Evolutionary conservation across 1,140 invertebrate genomes (phyloP).

Genomic region (Megalopta genalis): DNA sequence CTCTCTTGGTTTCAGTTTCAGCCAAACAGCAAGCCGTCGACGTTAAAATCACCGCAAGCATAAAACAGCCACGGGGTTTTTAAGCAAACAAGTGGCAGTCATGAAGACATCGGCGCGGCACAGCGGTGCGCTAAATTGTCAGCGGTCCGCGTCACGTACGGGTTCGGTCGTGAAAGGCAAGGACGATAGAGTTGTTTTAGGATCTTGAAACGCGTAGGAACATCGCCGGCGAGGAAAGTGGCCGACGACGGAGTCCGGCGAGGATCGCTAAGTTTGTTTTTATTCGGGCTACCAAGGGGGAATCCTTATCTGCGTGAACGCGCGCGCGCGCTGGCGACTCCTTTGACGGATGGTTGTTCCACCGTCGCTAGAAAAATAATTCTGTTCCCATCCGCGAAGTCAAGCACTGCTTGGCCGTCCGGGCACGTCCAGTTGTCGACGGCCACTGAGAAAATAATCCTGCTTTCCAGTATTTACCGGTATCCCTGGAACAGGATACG

Average conservation of each 20-base stretch:
- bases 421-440: slow-evolving; percentile 61
- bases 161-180: slow-evolving; percentile 6
- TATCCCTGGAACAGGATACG: slow-evolving; percentile 45
- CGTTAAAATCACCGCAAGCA: too few species aligned
- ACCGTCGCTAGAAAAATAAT: slow-evolving; percentile 63
- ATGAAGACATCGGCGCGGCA: slow-evolving; percentile 18
- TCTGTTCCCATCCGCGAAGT: slow-evolving; percentile 35
- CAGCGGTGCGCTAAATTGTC: slow-evolving; percentile 20
- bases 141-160: slow-evolving; percentile 6
- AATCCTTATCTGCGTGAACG: slow-evolving; percentile 37
- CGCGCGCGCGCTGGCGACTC: slow-evolving; percentile 46
- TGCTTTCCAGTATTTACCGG: slow-evolving; percentile 69
- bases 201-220: slow-evolving; percentile 36
- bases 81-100: background rate
- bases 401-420: slow-evolving; percentile 53
- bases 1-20: too few species aligned
- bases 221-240: slow-evolving; percentile 39
- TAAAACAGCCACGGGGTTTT: background rate
- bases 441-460: slow-evolving; percentile 66
- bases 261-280: slow-evolving; percentile 67
- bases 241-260: slow-evolving; percentile 31
- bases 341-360: slow-evolving; percentile 60
- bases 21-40: too few species aligned
- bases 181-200: slow-evolving; percentile 65
- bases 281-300: slow-evolving; percentile 52